Evolutionary conservation across 2,888 invertebrate genomes (phyloP).

Genomic region (Philonicus albiceps): DNA sequence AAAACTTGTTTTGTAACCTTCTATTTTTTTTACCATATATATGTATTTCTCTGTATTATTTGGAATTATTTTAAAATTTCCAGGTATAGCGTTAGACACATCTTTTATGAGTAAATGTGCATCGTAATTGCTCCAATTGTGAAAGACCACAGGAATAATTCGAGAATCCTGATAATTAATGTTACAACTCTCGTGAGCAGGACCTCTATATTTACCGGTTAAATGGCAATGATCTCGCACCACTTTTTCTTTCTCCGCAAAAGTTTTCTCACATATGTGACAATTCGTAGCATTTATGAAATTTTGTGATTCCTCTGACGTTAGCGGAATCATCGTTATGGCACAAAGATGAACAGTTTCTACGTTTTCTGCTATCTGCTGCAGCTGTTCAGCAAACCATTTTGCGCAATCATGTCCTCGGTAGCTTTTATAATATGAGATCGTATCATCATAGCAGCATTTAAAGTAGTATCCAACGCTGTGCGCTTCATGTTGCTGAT

Average conservation of each 20-base stretch:
- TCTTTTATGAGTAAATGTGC: slow-evolving; percentile 16
- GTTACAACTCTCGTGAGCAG: slow-evolving; percentile 12
- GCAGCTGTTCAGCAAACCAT: background rate
- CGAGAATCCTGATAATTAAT: slow-evolving; percentile 1
- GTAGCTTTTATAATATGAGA: slow-evolving; percentile 1
- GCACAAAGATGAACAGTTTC: background rate
- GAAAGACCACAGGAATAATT: background rate
- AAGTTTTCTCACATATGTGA: background rate
- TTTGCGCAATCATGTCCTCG: background rate
- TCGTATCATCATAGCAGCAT: slow-evolving; percentile 23
- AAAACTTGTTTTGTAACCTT: background rate
- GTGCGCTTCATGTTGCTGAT: slow-evolving; percentile 12
- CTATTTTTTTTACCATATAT: background rate
- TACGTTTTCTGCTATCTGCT: slow-evolving; percentile 14
- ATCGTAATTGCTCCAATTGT: slow-evolving; percentile 13
- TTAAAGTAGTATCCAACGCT: slow-evolving; percentile 16
- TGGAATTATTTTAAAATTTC: slow-evolving; percentile 16
- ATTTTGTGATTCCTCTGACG: background rate
- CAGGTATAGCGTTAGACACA: background rate
- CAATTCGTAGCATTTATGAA: background rate
- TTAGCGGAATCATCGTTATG: background rate
- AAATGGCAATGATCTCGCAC: slow-evolving; percentile 27
- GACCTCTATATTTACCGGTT: background rate
- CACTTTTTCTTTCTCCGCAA: background rate
- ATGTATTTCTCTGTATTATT: slow-evolving; percentile 8